Conservation (phyloP, 2,113 vertebrate species). For the Protobothrops mucrosquamatus region DNA sequence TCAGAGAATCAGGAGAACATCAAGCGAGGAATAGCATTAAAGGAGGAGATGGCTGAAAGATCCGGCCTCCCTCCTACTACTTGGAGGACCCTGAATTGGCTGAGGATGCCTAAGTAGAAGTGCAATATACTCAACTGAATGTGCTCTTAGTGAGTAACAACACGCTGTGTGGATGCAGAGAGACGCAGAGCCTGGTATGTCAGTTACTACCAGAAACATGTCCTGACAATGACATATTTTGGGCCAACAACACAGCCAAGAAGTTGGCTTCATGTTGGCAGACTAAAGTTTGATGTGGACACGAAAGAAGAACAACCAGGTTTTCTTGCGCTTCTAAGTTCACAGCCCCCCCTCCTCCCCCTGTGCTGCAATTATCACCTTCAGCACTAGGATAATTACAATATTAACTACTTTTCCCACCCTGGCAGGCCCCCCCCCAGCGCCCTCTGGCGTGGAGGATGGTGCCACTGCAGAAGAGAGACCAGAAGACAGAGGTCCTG, state of each 20-base stretch:
- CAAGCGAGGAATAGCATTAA: too few species aligned
- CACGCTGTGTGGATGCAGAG: too few species aligned
- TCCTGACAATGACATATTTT: not conserved
- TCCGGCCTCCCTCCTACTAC: too few species aligned
- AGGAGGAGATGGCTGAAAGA: too few species aligned
- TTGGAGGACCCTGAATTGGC: too few species aligned
- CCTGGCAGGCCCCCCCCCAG: slow-evolving; percentile 7
- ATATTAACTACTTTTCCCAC: too few species aligned
- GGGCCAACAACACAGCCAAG: not conserved
- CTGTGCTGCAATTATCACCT: not conserved
- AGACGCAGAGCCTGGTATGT: too few species aligned
- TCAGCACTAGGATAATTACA: not conserved
- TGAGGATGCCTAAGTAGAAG: too few species aligned
- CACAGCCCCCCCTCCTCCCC: not conserved
- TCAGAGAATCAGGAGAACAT: too few species aligned
- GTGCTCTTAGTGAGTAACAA: too few species aligned
- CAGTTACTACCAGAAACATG: too few species aligned
- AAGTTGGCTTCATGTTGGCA: not conserved
- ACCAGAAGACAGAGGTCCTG: not conserved
- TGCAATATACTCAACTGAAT: too few species aligned
- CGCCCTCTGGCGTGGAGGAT: slow-evolving; percentile 29
- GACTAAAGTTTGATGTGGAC: not conserved
- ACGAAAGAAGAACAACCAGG: not conserved
- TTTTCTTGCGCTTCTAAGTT: not conserved
- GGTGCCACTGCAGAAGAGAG: not conserved